These are phyloP conservation scores for Sabatieria punctata DNA, from an alignment of 2,888 invertebrate species.

Conservation along the genomic window DNA sequence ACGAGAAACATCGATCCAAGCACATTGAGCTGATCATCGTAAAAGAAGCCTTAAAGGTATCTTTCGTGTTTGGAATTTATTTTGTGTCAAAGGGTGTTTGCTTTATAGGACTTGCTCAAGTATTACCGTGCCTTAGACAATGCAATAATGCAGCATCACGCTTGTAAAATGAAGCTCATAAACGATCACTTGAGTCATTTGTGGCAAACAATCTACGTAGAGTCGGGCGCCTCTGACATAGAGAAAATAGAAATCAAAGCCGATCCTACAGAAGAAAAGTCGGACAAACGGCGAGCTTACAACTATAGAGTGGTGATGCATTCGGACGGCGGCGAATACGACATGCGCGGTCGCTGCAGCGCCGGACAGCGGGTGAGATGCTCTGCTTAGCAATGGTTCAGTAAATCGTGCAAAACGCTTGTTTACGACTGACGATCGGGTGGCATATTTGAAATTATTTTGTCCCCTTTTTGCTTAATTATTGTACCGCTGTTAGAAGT, in stretches of 20 bases:
- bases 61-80: background rate
- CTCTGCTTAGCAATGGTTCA: no score
- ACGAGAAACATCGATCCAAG: no score
- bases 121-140: constrained; percentile 63
- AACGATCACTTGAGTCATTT: constrained; percentile 68
- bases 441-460: no score
- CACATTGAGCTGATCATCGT: no score
- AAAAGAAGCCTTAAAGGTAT: background rate
- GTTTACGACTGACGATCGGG: no score
- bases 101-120: constrained; percentile 55
- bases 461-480: no score
- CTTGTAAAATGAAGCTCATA: constrained; percentile 75
- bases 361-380: constrained; percentile 67
- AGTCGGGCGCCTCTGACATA: constrained; percentile 93
- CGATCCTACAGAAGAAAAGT: constrained; percentile 11
- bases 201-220: constrained; percentile 62
- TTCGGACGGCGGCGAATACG: constrained; percentile 58
- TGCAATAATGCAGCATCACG: constrained; percentile 74
- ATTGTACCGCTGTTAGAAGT: no score
- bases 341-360: constrained; percentile 93
- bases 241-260: constrained; percentile 70
- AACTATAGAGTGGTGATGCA: constrained; percentile 66
- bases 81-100: no score
- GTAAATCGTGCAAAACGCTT: no score
- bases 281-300: constrained; percentile 31